These are phyloP conservation scores for Capreolus pygargus DNA, from an alignment of 2,113 vertebrate genomes.

Conservation along the genomic window DNA sequence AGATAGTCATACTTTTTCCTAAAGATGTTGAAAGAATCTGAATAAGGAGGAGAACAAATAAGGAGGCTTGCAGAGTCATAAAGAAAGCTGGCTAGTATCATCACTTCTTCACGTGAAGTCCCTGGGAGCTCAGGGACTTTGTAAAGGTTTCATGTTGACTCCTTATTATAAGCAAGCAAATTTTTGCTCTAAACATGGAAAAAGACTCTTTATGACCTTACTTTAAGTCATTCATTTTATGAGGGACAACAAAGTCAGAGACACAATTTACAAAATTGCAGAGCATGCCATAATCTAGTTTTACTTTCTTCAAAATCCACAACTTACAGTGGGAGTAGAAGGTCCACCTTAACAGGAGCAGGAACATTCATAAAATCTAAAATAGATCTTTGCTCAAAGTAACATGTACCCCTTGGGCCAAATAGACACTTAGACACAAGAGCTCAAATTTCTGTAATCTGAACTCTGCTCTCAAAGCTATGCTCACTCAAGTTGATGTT, in stretches of 20 bases:
- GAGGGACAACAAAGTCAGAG: slow-evolving; percentile 16
- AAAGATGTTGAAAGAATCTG: not conserved
- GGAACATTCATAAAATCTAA: slow-evolving; percentile 11
- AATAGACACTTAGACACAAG: not conserved
- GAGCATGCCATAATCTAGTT: not conserved
- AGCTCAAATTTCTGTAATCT: slow-evolving; percentile 56
- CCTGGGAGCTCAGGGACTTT: not conserved
- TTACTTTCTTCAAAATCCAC: not conserved
- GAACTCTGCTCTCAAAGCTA: slow-evolving; percentile 40
- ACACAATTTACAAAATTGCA: not conserved
- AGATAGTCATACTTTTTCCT: not conserved
- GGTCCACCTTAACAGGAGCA: not conserved
- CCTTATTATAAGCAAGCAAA: not conserved
- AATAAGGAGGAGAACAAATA: not conserved
- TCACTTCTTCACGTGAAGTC: not conserved
- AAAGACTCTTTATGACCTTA: slow-evolving; percentile 1
- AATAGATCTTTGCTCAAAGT: slow-evolving; percentile 46
- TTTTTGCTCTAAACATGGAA: not conserved
- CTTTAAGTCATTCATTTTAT: slow-evolving; percentile 7
- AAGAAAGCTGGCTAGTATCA: not conserved
- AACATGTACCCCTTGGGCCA: not conserved
- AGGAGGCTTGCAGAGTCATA: not conserved
- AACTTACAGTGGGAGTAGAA: not conserved
- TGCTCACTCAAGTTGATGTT: slow-evolving; percentile 29
- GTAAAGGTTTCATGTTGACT: not conserved